Percentiles rank a stretch among this genome's conserved stretches.
Conservation (phyloP, 2,113 vertebrate genomes). For the Nothoprocta pentlandii region DNA sequence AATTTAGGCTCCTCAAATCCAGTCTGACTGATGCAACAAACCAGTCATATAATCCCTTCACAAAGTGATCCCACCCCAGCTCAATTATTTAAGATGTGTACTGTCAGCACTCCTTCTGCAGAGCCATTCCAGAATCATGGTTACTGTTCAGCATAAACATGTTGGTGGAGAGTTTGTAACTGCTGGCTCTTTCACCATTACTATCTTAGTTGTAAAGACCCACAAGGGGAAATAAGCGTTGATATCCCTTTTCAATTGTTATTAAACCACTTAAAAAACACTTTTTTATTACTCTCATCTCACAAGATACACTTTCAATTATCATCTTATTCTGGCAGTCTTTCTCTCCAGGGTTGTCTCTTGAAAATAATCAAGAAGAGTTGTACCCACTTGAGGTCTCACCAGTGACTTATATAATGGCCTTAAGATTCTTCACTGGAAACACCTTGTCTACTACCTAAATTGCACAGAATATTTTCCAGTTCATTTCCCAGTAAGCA, state of each 20-base stretch:
- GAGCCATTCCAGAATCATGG: background rate
- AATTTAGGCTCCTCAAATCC: background rate
- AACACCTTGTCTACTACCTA: background rate
- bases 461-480: background rate
- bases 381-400: background rate
- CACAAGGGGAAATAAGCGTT: too few species aligned
- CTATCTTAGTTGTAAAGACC: background rate
- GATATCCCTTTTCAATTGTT: background rate
- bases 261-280: background rate
- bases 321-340: background rate
- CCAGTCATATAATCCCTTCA: background rate
- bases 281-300: background rate
- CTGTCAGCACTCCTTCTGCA: background rate
- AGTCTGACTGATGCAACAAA: background rate
- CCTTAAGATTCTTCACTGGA: background rate
- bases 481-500: rapidly evolving
- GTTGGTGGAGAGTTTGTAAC: rapidly evolving
- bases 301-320: background rate
- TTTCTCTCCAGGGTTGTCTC: background rate
- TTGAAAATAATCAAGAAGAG: rapidly evolving
- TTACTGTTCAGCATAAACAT: background rate
- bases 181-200: background rate
- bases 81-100: background rate
- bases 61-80: rapidly evolving
- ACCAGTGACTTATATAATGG: background rate